phyloP scores from a whole-genome alignment of 2,888 invertebrate species.

The Hybos culiciformis region DNA sequence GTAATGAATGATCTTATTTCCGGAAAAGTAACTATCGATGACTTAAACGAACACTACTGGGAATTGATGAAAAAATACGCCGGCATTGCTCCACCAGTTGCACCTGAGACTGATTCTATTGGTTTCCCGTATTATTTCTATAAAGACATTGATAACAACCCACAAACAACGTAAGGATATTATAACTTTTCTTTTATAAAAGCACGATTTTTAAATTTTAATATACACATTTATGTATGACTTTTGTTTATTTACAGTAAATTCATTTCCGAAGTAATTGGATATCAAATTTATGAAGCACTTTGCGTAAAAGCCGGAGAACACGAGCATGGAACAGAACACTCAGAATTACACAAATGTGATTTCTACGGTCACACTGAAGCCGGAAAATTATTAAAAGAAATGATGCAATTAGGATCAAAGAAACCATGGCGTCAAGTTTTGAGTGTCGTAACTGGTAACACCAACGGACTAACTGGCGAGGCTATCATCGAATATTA shows the following conservation, averaged over 20 bases:
- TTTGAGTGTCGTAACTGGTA: constrained; percentile 31
- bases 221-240: neutral
- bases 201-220: neutral
- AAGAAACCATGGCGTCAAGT: constrained; percentile 70
- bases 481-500: constrained; percentile 69
- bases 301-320: constrained; percentile 62
- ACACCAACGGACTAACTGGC: constrained; percentile 44
- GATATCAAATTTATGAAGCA: constrained; percentile 65
- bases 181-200: neutral
- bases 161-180: constrained; percentile 40
- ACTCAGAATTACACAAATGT: constrained; percentile 62
- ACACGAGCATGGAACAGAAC: constrained; percentile 48
- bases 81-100: constrained; percentile 48
- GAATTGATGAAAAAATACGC: constrained; percentile 44
- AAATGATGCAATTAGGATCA: constrained; percentile 53
- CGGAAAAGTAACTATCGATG: constrained; percentile 42
- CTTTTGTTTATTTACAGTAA: constrained; percentile 39
- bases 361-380: constrained; percentile 66
- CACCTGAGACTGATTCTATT: constrained; percentile 47
- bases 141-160: constrained; percentile 48
- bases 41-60: constrained; percentile 51
- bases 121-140: constrained; percentile 59
- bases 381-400: constrained; percentile 55
- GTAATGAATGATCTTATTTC: constrained; percentile 40
- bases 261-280: constrained; percentile 66